phyloP scores from a whole-genome alignment of 2,888 invertebrate species.

The Chrysodeixis includens region DNA sequence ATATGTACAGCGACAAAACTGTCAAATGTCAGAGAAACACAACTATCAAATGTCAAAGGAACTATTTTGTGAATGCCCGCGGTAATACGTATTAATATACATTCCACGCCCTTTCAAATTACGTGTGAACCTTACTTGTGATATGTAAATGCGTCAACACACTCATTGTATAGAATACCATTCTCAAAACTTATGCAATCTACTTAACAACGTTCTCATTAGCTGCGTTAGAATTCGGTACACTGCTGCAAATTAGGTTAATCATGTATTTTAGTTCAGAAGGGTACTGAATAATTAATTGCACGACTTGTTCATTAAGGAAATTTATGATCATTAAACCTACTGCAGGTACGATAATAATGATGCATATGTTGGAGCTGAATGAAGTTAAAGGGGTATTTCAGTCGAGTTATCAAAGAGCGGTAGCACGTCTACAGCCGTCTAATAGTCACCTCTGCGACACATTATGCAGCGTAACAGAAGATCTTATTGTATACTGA shows the following conservation, averaged over 20 bases:
- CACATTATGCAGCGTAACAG: conserved; percentile 34
- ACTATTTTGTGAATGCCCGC: neutral
- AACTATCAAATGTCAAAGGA: conserved; percentile 2
- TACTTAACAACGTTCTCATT: conserved; percentile 58
- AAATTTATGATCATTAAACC: conserved; percentile 55
- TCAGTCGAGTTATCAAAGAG: conserved; percentile 24
- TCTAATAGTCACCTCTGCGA: conserved; percentile 20
- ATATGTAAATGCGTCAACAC: conserved; percentile 24
- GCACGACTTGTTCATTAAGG: conserved; percentile 60
- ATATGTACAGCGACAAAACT: too few species aligned
- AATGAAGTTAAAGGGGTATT: conserved; percentile 14
- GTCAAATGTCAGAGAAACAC: too few species aligned
- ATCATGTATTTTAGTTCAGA: conserved; percentile 64
- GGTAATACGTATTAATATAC: neutral
- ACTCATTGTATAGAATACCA: conserved; percentile 18
- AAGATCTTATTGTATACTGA: conserved; percentile 14
- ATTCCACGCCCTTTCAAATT: conserved; percentile 2
- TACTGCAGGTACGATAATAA: conserved; percentile 51
- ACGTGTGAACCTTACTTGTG: neutral
- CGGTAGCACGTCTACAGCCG: conserved; percentile 8
- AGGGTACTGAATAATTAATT: conserved; percentile 64
- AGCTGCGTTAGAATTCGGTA: conserved; percentile 60
- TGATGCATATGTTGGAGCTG: conserved; percentile 24
- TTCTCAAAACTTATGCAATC: conserved; percentile 53
- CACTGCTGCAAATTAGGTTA: conserved; percentile 65